These are phyloP conservation scores for Poeciliopsis retropinna DNA, from an alignment of 2,113 vertebrate species.

Conservation along the genomic window DNA sequence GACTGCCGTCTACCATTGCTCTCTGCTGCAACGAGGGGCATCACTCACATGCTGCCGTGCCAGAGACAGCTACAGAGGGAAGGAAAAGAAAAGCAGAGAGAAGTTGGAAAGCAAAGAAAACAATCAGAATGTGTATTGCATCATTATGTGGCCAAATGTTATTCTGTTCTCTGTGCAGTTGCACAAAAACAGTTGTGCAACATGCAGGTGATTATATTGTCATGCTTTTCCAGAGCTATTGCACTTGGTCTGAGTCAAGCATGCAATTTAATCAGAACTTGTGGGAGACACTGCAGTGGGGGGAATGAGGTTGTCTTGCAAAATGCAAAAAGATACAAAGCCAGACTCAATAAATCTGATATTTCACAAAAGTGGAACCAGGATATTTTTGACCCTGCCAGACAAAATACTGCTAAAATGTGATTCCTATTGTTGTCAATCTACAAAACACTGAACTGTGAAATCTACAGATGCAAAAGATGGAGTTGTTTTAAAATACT, in stretches of 20 bases:
- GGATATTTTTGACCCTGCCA: slow-evolving; percentile 46
- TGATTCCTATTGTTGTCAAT: not conserved
- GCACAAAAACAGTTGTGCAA: slow-evolving; percentile 45
- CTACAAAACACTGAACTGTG: slow-evolving; percentile 26
- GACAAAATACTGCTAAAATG: not conserved
- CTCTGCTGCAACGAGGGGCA: slow-evolving; percentile 61
- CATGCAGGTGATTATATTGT: slow-evolving; percentile 57
- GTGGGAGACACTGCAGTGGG: slow-evolving; percentile 32
- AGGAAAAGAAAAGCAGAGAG: slow-evolving; percentile 6
- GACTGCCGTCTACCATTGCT: slow-evolving; percentile 70
- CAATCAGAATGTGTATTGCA: slow-evolving; percentile 10
- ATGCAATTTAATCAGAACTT: slow-evolving; percentile 40
- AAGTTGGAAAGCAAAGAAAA: slow-evolving; percentile 9
- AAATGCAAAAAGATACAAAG: slow-evolving; percentile 38
- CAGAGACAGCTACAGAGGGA: slow-evolving; percentile 34
- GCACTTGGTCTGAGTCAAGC: slow-evolving; percentile 64
- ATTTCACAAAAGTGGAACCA: slow-evolving; percentile 53
- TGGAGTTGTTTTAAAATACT: slow-evolving; percentile 10
- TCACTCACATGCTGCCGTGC: slow-evolving; percentile 68
- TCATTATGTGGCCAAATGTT: slow-evolving; percentile 29
- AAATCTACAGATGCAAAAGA: slow-evolving; percentile 36
- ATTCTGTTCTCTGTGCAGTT: slow-evolving; percentile 41
- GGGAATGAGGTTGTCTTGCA: slow-evolving; percentile 45
- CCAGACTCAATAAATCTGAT: slow-evolving; percentile 58
- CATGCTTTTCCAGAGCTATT: slow-evolving; percentile 37